Percentiles rank a stretch among this genome's conserved stretches.
Evolutionary conservation across 2,113 vertebrate genomes (phyloP).

Genomic region (Eurypyga helias): DNA sequence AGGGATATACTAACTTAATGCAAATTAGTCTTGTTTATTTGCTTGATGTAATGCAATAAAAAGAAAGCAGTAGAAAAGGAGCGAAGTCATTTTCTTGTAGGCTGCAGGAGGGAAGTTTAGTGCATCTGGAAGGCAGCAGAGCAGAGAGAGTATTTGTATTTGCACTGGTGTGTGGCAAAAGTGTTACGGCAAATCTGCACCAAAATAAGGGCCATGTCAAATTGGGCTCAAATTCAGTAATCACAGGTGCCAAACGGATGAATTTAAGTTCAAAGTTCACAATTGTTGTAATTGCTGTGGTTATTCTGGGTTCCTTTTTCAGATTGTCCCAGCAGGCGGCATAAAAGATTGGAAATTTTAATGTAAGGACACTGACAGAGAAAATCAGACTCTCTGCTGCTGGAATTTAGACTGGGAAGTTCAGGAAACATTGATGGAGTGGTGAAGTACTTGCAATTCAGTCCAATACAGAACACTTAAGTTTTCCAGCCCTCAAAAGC

Average conservation of each 20-base stretch:
- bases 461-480: background rate
- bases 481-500: background rate
- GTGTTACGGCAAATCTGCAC: conserved; percentile 15
- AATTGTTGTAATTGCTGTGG: background rate
- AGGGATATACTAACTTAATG: background rate
- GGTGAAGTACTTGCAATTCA: background rate
- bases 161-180: conserved; percentile 30
- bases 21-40: conserved; percentile 1
- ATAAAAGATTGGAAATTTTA: conserved; percentile 4
- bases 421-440: background rate
- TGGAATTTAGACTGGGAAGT: background rate
- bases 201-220: conserved; percentile 19
- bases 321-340: background rate
- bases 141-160: background rate
- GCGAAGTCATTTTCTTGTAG: background rate
- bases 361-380: background rate
- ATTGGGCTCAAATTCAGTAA: background rate
- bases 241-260: conserved; percentile 21
- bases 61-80: background rate
- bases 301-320: background rate
- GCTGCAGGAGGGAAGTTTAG: conserved; percentile 13
- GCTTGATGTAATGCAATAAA: background rate
- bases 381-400: background rate
- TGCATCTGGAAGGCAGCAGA: conserved; percentile 48
- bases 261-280: conserved; percentile 15